Base-by-base conservation (phyloP, 2,888 invertebrate species). In the Chrysodeixis includens region DNA sequence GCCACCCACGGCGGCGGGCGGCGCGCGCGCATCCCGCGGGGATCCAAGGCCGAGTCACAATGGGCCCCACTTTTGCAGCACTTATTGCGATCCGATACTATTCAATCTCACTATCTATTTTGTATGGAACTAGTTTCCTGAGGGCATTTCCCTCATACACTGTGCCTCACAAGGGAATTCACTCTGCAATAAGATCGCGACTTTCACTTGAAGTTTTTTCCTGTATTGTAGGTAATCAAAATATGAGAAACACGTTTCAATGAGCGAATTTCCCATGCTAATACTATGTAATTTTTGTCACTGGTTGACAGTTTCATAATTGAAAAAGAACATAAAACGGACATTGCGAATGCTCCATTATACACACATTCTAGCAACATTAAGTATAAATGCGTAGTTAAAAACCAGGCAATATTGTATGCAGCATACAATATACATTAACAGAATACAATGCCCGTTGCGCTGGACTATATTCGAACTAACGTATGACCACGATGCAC, bases 61-160 rank as follows among this genome's bases (percentile, higher is more conserved):
- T 94, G 88, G 89, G 72, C 81, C 76, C 74, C 82, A 85, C 88
- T 92, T 86, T 88, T 87, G 84, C 88, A 88, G 81, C 88, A 92
- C 91, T 93, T 91, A 89, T 93, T 93, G 90, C 91, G 78, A 89
- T 88, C 90, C 90, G 86, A 89, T 91, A 88, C 90, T 89, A 93
- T 93, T 93, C 90, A 93, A 92, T 93, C 90, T 90, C 85, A 88
- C 89, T 90, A 90, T 92, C 92, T 89, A 87, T 90, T 93, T 90
- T 92, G 89, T 93, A 91, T 90, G 89, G 87, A 92, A 93, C 92
- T 90, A 90, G 92, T 92, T 92, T 90, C 90, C 92, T 90, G 90
- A 83, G 91, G 88, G 86, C 88, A 88, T 86, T 87, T 85, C 86
- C 88, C 86, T 84, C 78, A 78, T 79, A 73, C 79, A 68, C 81